Base-by-base conservation (phyloP, 2,797 vertebrate genomes). In the Tachyglossus aculeatus region DNA sequence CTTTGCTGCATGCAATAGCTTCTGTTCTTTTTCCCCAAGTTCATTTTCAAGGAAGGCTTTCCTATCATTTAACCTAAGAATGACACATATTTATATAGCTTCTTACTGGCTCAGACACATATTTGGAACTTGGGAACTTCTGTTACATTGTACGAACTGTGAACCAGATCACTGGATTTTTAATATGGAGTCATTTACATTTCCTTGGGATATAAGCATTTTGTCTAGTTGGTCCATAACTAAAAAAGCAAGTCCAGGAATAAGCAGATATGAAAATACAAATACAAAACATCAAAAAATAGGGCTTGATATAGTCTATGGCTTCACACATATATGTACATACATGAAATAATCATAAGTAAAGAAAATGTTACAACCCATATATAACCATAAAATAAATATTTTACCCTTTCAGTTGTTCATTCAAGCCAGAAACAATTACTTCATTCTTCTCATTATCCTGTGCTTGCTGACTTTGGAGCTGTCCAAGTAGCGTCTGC, bases 1-100 rank as follows among this genome's bases (percentile, higher is more conserved):
- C 86, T 94, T 94, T 0, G 91, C 90, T 0, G 75, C 87, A 75
- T 91, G 90, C 51, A 91, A 90, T 66, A 98, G 62, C 1, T 90
- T 92, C 15, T 94, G 93, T n/a, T 97, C 96, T 80, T 96, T 97
- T 85, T 96, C 96, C 14, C 91, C 87, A 19, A 97, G 93, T 0
- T 94, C 94, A 37, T 90, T 95, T 79, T 98, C 95, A 86, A 98
- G 93, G 57, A 93, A 92, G 74, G 90, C 94, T 43, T 95, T 96
- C 19, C 94, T 94, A 79, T 95, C 93, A 45, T 86, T 95, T 68
- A 97, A 76, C 22, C 96, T 98, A 69, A 21, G 25, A 76, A 63
- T 13, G 71, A 82, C 74, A 83, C 0, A 32, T 2, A 11, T 63
- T 44, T 27, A 54, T 24, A 16, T 58, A 7, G 50, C n/a, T 14